These are phyloP conservation scores for Mizuhopecten yessoensis DNA, from an alignment of 1,140 invertebrate species.

Conservation along the genomic window DNA sequence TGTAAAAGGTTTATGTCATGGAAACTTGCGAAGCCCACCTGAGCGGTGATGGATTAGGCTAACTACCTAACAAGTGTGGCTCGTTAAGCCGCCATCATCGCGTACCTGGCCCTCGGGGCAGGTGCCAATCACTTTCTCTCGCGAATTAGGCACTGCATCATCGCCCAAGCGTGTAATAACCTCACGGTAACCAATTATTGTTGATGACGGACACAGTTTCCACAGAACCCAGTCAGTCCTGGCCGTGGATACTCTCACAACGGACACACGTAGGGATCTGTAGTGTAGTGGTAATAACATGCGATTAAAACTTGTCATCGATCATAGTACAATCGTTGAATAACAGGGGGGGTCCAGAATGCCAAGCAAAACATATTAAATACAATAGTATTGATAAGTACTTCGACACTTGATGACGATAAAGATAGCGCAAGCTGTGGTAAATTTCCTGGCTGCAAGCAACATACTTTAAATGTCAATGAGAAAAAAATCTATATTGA, in stretches of 20 bases:
- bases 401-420: no score
- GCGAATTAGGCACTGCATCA: constrained; percentile 21
- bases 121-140: constrained; percentile 24
- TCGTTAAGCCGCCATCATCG: constrained; percentile 24
- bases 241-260: background rate
- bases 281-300: background rate
- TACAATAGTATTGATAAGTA: background rate
- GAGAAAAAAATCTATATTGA: no score
- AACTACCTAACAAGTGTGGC: background rate
- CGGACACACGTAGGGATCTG: background rate
- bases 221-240: background rate
- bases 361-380: background rate
- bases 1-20: background rate
- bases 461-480: background rate
- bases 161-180: constrained; percentile 4
- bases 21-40: background rate
- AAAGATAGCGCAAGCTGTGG: no score
- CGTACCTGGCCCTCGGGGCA: constrained; percentile 24
- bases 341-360: background rate
- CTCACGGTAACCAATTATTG: constrained; percentile 5
- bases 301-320: background rate
- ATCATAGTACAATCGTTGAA: background rate
- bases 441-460: background rate
- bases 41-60: background rate
- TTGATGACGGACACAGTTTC: background rate